phyloP scores from a whole-genome alignment of 2,113 vertebrate genomes.

The Parus major region DNA sequence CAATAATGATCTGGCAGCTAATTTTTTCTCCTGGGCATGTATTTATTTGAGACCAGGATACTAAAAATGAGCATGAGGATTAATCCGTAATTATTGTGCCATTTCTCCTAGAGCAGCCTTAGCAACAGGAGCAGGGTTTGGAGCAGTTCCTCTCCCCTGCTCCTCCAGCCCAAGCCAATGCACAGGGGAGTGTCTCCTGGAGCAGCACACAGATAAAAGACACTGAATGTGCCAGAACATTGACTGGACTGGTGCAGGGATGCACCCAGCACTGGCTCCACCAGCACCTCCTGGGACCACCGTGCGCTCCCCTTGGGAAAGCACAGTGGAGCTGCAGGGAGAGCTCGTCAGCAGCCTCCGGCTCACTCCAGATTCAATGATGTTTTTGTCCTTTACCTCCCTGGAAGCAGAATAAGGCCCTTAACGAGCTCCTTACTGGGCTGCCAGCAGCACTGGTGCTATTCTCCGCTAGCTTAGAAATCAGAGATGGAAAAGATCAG shows the following conservation, averaged over 20 bases:
- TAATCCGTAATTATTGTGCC: constrained; percentile 24
- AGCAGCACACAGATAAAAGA: background rate
- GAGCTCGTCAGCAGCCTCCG: fast-evolving
- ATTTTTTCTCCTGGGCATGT: constrained; percentile 23
- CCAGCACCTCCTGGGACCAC: background rate
- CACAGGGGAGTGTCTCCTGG: background rate
- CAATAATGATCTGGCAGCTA: constrained; percentile 11
- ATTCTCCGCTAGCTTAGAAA: constrained; percentile 6
- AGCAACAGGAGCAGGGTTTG: background rate
- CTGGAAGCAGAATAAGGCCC: background rate
- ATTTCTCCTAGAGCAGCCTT: constrained; percentile 19
- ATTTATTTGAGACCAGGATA: constrained; percentile 37
- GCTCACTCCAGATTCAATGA: background rate
- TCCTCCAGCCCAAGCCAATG: background rate
- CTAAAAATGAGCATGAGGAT: constrained; percentile 8
- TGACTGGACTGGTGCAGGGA: fast-evolving
- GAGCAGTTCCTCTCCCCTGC: background rate
- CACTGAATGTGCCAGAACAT: fast-evolving
- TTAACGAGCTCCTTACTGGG: background rate
- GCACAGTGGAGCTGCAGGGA: background rate
- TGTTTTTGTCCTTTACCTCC: background rate
- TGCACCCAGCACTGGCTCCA: fast-evolving
- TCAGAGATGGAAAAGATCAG: constrained; percentile 23
- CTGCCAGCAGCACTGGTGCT: background rate
- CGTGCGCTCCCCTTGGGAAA: background rate